A percentile compares a stretch with the other conserved stretches of the same genome.
phyloP scores from a whole-genome alignment of 2,113 vertebrate genomes.

The Isurus oxyrinchus region DNA sequence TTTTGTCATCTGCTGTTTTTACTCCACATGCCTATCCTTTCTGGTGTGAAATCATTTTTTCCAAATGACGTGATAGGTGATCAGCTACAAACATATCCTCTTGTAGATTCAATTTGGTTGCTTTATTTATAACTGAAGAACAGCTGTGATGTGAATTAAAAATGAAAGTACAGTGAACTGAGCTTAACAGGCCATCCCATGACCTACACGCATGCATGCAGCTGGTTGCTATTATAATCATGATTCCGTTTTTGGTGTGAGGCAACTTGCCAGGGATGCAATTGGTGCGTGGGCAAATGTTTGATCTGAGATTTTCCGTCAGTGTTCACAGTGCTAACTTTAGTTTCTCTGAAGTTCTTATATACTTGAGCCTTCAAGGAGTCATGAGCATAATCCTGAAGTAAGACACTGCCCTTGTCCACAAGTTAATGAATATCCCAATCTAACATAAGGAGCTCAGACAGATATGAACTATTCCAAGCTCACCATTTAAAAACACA shows the following conservation, averaged over 20 bases:
- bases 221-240: background rate
- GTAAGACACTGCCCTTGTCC: background rate
- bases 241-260: background rate
- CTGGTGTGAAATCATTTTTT: background rate
- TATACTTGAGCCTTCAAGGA: background rate
- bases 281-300: background rate
- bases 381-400: background rate
- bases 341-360: background rate
- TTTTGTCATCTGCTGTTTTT: background rate
- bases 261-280: background rate
- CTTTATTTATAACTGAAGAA: background rate
- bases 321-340: background rate
- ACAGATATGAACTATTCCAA: background rate
- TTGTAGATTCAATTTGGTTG: background rate
- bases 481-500: background rate
- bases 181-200: background rate
- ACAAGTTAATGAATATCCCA: background rate
- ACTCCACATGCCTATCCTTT: background rate
- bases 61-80: background rate
- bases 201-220: background rate
- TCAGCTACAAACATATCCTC: background rate
- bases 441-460: background rate
- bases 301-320: background rate
- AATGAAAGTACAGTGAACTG: background rate
- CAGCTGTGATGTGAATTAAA: background rate